Conservation (phyloP, 2,888 invertebrate species). For the Synanthedon tipuliformis region DNA sequence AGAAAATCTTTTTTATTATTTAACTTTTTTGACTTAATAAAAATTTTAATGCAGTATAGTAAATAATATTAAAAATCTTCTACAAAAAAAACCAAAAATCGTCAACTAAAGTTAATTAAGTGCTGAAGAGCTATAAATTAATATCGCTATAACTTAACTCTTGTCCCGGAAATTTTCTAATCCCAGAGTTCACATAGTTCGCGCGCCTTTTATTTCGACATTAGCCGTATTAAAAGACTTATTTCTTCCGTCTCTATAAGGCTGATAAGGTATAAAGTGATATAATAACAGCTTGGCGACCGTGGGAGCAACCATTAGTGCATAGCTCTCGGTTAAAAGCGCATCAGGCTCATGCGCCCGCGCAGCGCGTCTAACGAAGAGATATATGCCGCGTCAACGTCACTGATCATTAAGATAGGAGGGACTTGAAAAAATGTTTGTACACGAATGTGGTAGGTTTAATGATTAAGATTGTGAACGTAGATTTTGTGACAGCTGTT, state of each 20-base stretch:
- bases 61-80: no score
- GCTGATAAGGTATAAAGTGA: slow-evolving; percentile 8
- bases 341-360: slow-evolving; percentile 24
- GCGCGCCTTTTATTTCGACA: background rate
- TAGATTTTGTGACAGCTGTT: background rate
- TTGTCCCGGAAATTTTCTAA: background rate
- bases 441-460: slow-evolving; percentile 8
- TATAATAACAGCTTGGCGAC: slow-evolving; percentile 22
- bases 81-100: no score
- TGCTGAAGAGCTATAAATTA: no score
- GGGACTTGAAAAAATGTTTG: slow-evolving; percentile 15
- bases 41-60: no score
- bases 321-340: slow-evolving; percentile 30
- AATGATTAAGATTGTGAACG: background rate
- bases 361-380: background rate
- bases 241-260: slow-evolving; percentile 4
- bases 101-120: no score
- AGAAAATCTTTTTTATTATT: no score
- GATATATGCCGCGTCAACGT: slow-evolving; percentile 8
- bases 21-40: no score
- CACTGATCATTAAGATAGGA: slow-evolving; percentile 29
- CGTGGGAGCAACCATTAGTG: slow-evolving; percentile 30
- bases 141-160: no score
- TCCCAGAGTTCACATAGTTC: background rate
- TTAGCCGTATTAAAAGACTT: background rate